Base-by-base conservation (phyloP, 2,113 vertebrate genomes). In the Coptodon bakossiorum region DNA sequence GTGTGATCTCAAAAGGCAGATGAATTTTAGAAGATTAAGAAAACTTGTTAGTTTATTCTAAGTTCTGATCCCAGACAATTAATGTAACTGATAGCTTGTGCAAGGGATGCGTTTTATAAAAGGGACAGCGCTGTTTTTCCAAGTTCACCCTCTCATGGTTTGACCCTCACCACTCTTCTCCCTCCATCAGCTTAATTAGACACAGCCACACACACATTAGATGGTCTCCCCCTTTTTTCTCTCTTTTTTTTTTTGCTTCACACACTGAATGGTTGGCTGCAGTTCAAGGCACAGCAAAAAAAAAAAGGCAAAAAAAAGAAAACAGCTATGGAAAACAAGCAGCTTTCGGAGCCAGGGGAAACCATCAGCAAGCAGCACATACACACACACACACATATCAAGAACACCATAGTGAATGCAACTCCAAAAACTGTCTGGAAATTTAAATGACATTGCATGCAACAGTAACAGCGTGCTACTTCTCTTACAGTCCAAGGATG, bases 131-230 rank as follows among this genome's bases (percentile, higher is more conserved):
- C 59, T 94, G 81, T 90, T 91, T 92, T 90, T 66, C 34, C 83
- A 87, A 93, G 90, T 93, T 85, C 88, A 88, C 71, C 79, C 90
- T 86, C 90, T 90, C 89, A 16, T 63, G 56, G 68, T 83, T 80
- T 89, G 88, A 91, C 92, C 91, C 86, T 84, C 88, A 24, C 83
- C 82, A 16, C 89, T 81, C 88, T 82, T 83, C 90, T 87, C 83
- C 27, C 40, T 86, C 90, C 93, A 92, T 93, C 91, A 94, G 91
- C 90, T 94, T 94, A 96, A 95, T 96, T 94, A 94, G 95, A 95
- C 91, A 88, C 94, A 95, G 94, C 93, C 92, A 94, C 89, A 94
- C 88, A 95, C 91, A 92, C 94, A 95, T 94, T 94, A 93, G 89
- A 90, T 71, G 80, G 36, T 52, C 80, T 90, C 50, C 78, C 82